Base-by-base conservation (phyloP, 2,888 invertebrate genomes). In the Ephialtes manifestator region DNA sequence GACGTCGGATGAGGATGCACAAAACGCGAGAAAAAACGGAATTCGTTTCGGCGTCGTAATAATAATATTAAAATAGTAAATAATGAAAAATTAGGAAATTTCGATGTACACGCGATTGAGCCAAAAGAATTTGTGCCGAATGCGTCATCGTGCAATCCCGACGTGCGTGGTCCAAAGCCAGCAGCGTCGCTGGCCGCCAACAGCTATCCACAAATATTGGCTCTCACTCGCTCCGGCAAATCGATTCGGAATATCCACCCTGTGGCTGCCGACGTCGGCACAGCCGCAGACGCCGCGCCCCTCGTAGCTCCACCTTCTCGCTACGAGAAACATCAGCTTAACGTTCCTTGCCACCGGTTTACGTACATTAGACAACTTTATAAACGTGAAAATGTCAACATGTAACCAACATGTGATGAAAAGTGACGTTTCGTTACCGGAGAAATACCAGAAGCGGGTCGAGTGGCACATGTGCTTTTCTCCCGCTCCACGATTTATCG, bases 191-290 rank as follows among this genome's bases (percentile, higher is more conserved):
- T 31, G 31, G 74, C 74, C 31, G 74, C 74, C 31, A 75, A 11
- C 3, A 70, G 51, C 74, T 60, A 74, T 48, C 74, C 13, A 35
- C 60, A 31, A 65, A 53, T 60, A 31, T 39, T 51, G 15, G 24
- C 28, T 81, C 67, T 70, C 20, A 28, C 68, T 76, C 72, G 81
- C 78, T 70, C 80, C 83, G 81, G 68, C 78, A 71, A 82, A 85
- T 85, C 85, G 85, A 85, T 85, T 76, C 58, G 58, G 65, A 79
- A 79, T 82, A 85, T 82, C 75, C 81, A 81, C 35, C 80, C 74
- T 13, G 84, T 78, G 78, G 70, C 63, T 81, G 78, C 75, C 68
- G 65, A 72, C 71, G 58, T 68, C 81, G 53, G 65, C 80, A 20
- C 75, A 68, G 74, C 70, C 79, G 74, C 74, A 68, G 72, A 83